These are phyloP conservation scores for Spilosoma lubricipeda DNA, from an alignment of 2,888 invertebrate species.

Conservation along the genomic window DNA sequence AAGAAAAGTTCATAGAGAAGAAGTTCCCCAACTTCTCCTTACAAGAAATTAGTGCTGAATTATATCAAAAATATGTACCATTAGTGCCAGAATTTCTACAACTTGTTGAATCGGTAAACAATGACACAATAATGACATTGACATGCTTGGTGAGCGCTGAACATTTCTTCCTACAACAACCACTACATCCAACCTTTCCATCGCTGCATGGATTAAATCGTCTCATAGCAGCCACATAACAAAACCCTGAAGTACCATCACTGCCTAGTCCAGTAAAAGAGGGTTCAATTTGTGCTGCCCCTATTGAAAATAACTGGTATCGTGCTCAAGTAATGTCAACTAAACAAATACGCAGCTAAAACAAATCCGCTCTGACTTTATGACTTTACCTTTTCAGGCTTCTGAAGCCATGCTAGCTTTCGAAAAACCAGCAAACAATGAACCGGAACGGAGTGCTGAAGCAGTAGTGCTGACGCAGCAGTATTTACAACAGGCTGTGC, in stretches of 20 bases:
- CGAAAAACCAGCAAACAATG: conserved; percentile 92
- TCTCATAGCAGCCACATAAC: conserved; percentile 94
- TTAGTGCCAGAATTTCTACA: conserved; percentile 86
- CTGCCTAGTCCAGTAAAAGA: conserved; percentile 92
- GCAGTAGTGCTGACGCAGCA: no score
- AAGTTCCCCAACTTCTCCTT: conserved; percentile 93
- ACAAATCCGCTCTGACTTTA: conserved; percentile 97
- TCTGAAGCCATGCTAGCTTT: conserved; percentile 97
- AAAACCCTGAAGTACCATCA: conserved; percentile 91
- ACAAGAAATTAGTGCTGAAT: conserved; percentile 84
- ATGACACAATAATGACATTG: conserved; percentile 97
- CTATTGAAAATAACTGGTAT: conserved; percentile 95
- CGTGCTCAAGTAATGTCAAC: conserved; percentile 92
- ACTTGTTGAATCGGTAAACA: conserved; percentile 96
- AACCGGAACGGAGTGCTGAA: no score
- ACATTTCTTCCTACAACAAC: conserved; percentile 98
- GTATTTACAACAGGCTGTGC: no score
- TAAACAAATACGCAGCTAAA: conserved; percentile 92
- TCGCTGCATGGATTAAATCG: conserved; percentile 92
- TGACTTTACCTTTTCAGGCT: conserved; percentile 98
- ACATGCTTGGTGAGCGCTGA: conserved; percentile 94
- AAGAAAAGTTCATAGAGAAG: conserved; percentile 93
- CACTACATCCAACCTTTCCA: conserved; percentile 97
- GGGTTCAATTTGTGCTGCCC: conserved; percentile 96
- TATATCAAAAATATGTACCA: conserved; percentile 82